phyloP scores from a whole-genome alignment of 2,888 invertebrate species.

The Cepaea hortensis region DNA sequence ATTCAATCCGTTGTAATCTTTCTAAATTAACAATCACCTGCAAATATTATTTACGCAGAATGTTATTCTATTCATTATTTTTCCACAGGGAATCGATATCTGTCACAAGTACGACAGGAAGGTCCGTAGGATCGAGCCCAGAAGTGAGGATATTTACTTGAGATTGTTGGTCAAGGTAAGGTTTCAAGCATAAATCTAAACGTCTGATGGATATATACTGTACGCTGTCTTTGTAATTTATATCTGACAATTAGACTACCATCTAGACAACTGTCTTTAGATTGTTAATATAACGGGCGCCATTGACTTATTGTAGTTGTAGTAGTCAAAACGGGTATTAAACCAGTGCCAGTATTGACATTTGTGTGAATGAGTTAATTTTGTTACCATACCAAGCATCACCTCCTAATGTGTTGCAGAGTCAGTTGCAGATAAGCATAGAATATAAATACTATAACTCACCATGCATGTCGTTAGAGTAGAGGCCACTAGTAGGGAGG shows the following conservation, averaged over 20 bases:
- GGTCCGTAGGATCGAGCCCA: slow-evolving; percentile 97
- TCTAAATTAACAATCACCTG: background rate
- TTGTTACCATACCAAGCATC: no score
- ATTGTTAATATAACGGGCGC: no score
- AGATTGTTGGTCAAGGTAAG: slow-evolving; percentile 96
- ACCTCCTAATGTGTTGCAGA: no score
- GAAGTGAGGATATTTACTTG: slow-evolving; percentile 98
- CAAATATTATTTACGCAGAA: background rate
- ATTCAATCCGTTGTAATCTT: background rate
- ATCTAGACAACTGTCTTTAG: no score
- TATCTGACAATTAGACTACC: background rate
- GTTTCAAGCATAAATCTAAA: background rate
- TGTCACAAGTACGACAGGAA: slow-evolving; percentile 99
- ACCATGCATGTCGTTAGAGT: no score
- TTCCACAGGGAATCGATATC: slow-evolving; percentile 95
- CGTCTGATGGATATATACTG: background rate
- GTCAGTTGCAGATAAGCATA: no score
- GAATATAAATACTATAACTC: no score
- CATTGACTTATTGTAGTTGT: no score
- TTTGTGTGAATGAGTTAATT: no score
- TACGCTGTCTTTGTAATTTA: background rate
- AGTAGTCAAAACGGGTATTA: no score
- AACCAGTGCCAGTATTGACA: no score
- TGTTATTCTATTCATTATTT: background rate
- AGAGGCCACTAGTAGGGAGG: no score